A percentile compares a stretch with the other conserved stretches of the same genome.
phyloP scores from a whole-genome alignment of 2,888 invertebrate species.

The Brachyptera putata region DNA sequence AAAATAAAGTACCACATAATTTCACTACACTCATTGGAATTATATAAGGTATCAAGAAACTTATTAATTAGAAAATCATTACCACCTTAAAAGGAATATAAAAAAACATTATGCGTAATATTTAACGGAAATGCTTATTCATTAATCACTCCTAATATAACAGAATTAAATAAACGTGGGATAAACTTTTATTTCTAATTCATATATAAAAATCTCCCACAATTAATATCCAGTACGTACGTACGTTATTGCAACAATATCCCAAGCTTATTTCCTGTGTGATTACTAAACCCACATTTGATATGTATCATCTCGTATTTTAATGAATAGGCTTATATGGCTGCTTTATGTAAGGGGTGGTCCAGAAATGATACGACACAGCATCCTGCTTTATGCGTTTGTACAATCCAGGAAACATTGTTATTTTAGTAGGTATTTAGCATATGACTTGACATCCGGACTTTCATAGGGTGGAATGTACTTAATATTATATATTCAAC shows the following conservation, averaged over 20 bases:
- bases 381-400: slow-evolving; percentile 17
- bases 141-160: no score
- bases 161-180: no score
- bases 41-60: no score
- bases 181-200: no score
- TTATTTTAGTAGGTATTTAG: slow-evolving; percentile 11
- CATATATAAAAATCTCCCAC: no score
- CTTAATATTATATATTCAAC: slow-evolving; percentile 18
- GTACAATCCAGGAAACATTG: slow-evolving; percentile 20
- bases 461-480: slow-evolving; percentile 20
- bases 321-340: slow-evolving; percentile 20
- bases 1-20: no score
- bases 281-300: slow-evolving; percentile 12
- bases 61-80: no score
- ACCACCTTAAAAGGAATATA: no score
- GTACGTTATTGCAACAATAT: neutral
- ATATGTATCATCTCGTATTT: slow-evolving; percentile 30
- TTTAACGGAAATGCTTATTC: no score
- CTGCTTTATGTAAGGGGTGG: slow-evolving; percentile 15
- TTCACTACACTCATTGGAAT: no score
- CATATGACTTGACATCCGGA: slow-evolving; percentile 20
- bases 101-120: no score
- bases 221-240: neutral
- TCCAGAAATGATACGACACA: slow-evolving; percentile 19
- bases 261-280: slow-evolving; percentile 7